Base-by-base conservation (phyloP, 2,113 vertebrate species). In the Motacilla tschutschensis region DNA sequence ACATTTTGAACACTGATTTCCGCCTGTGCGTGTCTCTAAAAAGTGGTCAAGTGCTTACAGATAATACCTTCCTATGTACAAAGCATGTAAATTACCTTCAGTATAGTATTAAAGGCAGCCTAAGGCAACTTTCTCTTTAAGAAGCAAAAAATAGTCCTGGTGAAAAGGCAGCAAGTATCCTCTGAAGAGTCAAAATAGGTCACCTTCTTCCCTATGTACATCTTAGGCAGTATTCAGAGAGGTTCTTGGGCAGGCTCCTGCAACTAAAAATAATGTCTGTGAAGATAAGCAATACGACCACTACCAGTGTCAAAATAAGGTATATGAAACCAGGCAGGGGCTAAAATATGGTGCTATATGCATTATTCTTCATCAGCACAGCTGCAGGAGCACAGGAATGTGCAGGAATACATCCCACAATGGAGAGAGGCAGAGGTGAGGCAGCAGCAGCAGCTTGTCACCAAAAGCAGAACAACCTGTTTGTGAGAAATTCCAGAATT, bases 161-260 rank as follows among this genome's bases (percentile, higher is more conserved):
- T n/a, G 70, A 75, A 89, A 67, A 87, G 24, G 26, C 31, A 72
- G 26, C 19, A 19, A 93, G 33, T 24, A 85, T 83, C 35, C 87
- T 71, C 77, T 64, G 31, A 65, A 83, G 79, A 75, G 38, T 57
- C 44, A 75, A 93, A 91, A 91, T 87, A 91, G 79, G 87, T 89
- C 85, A 92, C 73, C 46, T 67, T 83, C 62, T 63, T 85, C 46
- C 46, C 38, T 38, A 8, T 16, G 46, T 60, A 44, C 53, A 51
- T 50, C 20, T 67, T 47, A 48, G 48, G 41, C 58, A 75, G 8
- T n/a, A 73, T 67, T 88, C 54, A 72, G 66, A 87, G 21, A 55
- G 22, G 44, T 55, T 74, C 65, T 82, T 33, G 33, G 65, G 41
- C 13, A 86, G 22, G 10, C 5, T 85, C 8, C 36, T 47, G n/a